Evolutionary conservation across 1,140 invertebrate species (phyloP).

Genomic region (Drosophila pseudoobscura): DNA sequence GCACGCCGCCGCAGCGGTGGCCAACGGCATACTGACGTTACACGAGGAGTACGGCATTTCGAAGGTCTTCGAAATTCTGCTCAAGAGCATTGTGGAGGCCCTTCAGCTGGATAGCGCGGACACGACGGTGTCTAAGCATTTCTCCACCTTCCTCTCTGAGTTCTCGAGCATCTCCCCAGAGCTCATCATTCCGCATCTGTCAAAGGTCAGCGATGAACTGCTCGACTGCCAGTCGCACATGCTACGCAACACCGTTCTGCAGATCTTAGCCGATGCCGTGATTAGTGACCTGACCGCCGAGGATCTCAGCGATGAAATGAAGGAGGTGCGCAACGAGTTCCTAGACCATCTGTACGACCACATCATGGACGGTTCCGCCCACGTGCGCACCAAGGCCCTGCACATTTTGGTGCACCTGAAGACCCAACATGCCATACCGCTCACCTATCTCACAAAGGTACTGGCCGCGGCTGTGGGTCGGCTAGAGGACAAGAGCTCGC

Average conservation of each 20-base stretch:
- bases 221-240: slow-evolving; percentile 87
- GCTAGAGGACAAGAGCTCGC: slow-evolving; percentile 90
- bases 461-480: slow-evolving; percentile 87
- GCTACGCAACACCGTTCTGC: slow-evolving; percentile 91
- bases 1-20: slow-evolving; percentile 62
- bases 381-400: slow-evolving; percentile 91
- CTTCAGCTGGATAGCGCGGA: slow-evolving; percentile 63
- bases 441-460: slow-evolving; percentile 87
- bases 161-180: slow-evolving; percentile 61
- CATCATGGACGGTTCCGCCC: slow-evolving; percentile 91
- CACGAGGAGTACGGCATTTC: slow-evolving; percentile 77
- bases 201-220: slow-evolving; percentile 70
- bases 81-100: slow-evolving; percentile 72
- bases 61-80: slow-evolving; percentile 65
- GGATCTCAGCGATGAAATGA: slow-evolving; percentile 87
- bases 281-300: slow-evolving; percentile 88
- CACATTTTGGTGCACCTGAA: slow-evolving; percentile 90
- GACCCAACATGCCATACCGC: slow-evolving; percentile 89
- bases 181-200: slow-evolving; percentile 75
- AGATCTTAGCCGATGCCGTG: slow-evolving; percentile 90
- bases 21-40: slow-evolving; percentile 70
- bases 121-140: slow-evolving; percentile 63
- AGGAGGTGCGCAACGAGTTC: slow-evolving; percentile 88
- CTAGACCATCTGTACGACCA: slow-evolving; percentile 91
- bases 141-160: slow-evolving; percentile 75